Base-by-base conservation (phyloP, 1,140 invertebrate species). In the Drosophila micromelanica region DNA sequence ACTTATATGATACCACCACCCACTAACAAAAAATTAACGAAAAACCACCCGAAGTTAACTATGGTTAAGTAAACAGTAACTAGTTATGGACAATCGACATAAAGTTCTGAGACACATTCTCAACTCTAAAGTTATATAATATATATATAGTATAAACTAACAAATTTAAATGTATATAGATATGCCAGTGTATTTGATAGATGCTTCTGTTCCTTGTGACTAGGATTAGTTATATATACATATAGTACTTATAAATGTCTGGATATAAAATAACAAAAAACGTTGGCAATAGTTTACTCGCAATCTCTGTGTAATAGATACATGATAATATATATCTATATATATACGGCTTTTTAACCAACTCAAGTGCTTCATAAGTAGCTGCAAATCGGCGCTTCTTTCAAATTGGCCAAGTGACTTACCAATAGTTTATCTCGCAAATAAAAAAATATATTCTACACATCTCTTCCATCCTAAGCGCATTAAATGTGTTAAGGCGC, bases 11-110 rank as follows among this genome's bases (percentile, higher is more conserved):
- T 70, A 85, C 69, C 76, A 78, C 80, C 72, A 73, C 57, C 67
- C 80, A 76, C 73, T 80, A 56, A 62, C 52, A 76, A 52, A 57
- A 57, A 54, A 17, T 17, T 1, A 42, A 60, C 62, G 52, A 90
- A 78, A 51, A 56, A 73, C 65, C 65, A 74, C 72, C 62, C 70
- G 56, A 73, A 73, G 70, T 73, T 68, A 73, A 67, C 76, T 80
- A 85, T 68, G 74, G 76, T 90, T 82, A 87, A 87, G 79, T 72
- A 63, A 90, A 54, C 49, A 63, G 72, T 76, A 76, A 75, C 78
- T 87, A 86, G 81, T 78, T 86, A 86, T 80, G 80, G 81, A 86
- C 81, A 86, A 86, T 86, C 80, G 73, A 64, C 43, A 45, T 64
- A 65, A 45, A 55, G 51, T 64, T 43, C 38, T 65, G 32, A 65